A percentile compares a stretch with the other conserved stretches of the same genome.
Evolutionary conservation across 1,140 invertebrate species (phyloP).

Genomic region (Drosophila pectinifera): DNA sequence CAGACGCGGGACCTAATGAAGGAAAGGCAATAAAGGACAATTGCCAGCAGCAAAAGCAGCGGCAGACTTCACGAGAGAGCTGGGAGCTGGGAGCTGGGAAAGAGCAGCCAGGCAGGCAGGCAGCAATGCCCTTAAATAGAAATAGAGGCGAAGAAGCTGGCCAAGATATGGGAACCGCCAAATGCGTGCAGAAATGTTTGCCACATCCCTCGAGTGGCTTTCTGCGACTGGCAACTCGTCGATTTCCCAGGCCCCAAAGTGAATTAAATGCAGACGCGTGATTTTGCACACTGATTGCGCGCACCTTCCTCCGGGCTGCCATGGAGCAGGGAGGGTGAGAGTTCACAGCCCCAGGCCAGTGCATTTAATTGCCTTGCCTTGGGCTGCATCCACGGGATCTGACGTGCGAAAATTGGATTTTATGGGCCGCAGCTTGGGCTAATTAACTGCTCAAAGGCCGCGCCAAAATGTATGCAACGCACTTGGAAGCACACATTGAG

Average conservation of each 20-base stretch:
- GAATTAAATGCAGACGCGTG: conserved; percentile 73
- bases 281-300: conserved; percentile 62
- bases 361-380: conserved; percentile 25
- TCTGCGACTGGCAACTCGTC: conserved; percentile 32
- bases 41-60: conserved; percentile 31
- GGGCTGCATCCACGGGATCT: conserved; percentile 3
- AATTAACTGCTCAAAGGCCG: conserved; percentile 18
- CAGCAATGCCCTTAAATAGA: conserved; percentile 61
- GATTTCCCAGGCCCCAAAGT: conserved; percentile 59
- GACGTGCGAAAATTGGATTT: conserved; percentile 28
- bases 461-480: conserved; percentile 4
- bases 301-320: not conserved
- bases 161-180: conserved; percentile 37
- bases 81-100: conserved; percentile 20
- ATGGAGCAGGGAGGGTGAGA: not conserved
- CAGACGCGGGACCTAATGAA: conserved; percentile 55
- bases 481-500: not conserved
- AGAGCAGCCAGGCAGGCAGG: conserved; percentile 7
- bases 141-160: conserved; percentile 20
- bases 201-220: conserved; percentile 36
- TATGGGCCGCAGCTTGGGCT: conserved; percentile 18
- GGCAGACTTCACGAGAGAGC: conserved; percentile 12
- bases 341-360: conserved; percentile 12
- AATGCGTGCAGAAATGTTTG: conserved; percentile 65
- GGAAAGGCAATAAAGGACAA: conserved; percentile 75